Conservation (phyloP, 2,113 vertebrate species). For the Myrmecobius fasciatus region DNA sequence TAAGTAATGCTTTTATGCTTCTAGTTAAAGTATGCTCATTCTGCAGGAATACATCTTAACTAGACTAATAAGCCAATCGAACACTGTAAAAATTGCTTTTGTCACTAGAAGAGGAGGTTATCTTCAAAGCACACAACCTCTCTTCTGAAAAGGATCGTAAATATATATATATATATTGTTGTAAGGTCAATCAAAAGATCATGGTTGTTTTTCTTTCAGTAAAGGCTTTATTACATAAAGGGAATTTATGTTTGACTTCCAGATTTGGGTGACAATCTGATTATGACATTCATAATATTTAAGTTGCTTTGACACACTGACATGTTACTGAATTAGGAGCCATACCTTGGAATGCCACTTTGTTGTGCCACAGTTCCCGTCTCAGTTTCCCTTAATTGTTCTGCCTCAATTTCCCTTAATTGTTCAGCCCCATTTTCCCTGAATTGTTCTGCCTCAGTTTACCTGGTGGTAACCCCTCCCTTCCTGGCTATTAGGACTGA, state of each 20-base stretch:
- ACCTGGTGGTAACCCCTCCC: no score
- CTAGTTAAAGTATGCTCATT: constrained; percentile 56
- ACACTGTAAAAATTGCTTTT: constrained; percentile 66
- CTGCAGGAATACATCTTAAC: constrained; percentile 71
- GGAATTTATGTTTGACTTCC: constrained; percentile 85
- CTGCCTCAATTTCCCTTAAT: no score
- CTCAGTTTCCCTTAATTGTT: no score
- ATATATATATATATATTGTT: constrained; percentile 86
- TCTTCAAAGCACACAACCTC: constrained; percentile 77
- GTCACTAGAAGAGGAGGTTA: constrained; percentile 61
- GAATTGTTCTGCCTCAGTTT: no score
- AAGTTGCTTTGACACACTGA: constrained; percentile 97
- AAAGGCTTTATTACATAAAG: constrained; percentile 68
- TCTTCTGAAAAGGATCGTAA: constrained; percentile 80
- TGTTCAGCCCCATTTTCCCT: no score
- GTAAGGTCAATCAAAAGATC: constrained; percentile 81
- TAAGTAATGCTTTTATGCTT: constrained; percentile 50
- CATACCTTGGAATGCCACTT: constrained; percentile 97
- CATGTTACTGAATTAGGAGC: constrained; percentile 96
- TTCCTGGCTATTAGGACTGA: no score
- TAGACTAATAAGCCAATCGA: constrained; percentile 71
- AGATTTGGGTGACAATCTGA: constrained; percentile 96
- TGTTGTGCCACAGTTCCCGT: no score
- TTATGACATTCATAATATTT: constrained; percentile 97
- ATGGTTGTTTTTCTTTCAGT: constrained; percentile 73